These are phyloP conservation scores for Mormyrus lacerda DNA, from an alignment of 2,113 vertebrate genomes.

Conservation along the genomic window DNA sequence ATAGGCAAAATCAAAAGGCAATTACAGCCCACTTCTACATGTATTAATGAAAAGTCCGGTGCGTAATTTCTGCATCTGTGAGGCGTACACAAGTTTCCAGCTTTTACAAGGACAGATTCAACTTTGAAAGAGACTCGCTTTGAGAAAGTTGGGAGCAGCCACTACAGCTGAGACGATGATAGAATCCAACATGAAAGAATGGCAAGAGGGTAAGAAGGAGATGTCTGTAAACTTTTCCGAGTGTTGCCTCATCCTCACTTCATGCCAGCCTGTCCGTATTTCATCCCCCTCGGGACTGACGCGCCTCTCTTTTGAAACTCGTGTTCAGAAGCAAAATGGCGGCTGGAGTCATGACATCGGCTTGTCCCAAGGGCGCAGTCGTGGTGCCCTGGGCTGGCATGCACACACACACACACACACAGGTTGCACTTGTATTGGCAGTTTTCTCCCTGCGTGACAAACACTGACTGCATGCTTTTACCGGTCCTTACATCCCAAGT, in stretches of 20 bases:
- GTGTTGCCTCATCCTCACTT: conserved; percentile 17
- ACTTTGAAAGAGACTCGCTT: conserved; percentile 17
- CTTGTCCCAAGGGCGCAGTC: background rate
- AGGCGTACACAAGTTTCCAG: background rate
- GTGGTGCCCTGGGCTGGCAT: background rate
- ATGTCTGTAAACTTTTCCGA: conserved; percentile 23
- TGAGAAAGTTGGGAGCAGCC: conserved; percentile 27
- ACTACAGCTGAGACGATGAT: conserved; percentile 24
- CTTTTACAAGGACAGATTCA: background rate
- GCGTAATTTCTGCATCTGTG: background rate
- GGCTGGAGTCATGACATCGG: background rate
- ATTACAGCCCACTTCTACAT: background rate
- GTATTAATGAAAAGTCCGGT: background rate
- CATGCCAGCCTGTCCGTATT: background rate
- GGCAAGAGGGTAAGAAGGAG: conserved; percentile 14
- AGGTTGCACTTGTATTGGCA: background rate
- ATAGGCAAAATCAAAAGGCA: background rate
- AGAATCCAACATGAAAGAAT: conserved; percentile 32
- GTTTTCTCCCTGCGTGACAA: background rate
- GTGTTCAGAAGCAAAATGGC: conserved; percentile 12
- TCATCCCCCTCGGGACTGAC: background rate
- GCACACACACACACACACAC: background rate
- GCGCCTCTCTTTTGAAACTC: conserved; percentile 8
- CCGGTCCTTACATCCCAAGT: background rate
- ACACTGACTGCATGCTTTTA: background rate